Percentiles rank a stretch among this genome's conserved stretches.
These are phyloP conservation scores for Zaprionus africanus DNA, from an alignment of 1,140 invertebrate genomes.

Conservation along the genomic window DNA sequence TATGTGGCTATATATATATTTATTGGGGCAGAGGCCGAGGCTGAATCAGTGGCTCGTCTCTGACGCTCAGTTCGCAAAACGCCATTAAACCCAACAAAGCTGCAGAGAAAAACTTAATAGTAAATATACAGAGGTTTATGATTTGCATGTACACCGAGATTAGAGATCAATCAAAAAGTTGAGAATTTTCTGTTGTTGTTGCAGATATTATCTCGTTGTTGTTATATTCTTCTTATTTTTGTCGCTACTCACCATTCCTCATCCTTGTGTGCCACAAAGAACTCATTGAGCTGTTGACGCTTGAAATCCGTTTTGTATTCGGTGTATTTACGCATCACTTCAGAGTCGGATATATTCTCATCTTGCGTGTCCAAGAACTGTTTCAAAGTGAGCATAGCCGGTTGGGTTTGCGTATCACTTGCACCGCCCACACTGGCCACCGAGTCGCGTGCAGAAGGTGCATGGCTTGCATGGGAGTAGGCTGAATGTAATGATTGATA, in stretches of 20 bases:
- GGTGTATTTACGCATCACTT: conserved; percentile 98
- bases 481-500: conserved; percentile 84
- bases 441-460: conserved; percentile 47
- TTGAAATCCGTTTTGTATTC: conserved; percentile 99
- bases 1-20: conserved; percentile 20
- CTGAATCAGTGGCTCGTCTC: conserved; percentile 62
- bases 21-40: conserved; percentile 49
- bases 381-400: conserved; percentile 98
- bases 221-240: background rate
- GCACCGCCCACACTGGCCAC: conserved; percentile 31
- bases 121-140: conserved; percentile 76
- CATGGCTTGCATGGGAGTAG: conserved; percentile 74
- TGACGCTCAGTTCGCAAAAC: conserved; percentile 51
- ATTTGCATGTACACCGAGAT: conserved; percentile 48
- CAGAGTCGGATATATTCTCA: conserved; percentile 98
- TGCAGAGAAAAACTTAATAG: conserved; percentile 84
- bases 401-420: conserved; percentile 87
- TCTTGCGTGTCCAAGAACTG: conserved; percentile 98
- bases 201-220: conserved; percentile 2
- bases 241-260: conserved; percentile 97
- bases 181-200: conserved; percentile 13
- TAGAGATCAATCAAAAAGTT: conserved; percentile 24
- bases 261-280: conserved; percentile 99
- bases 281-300: conserved; percentile 98
- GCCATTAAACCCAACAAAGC: conserved; percentile 74